Conservation (phyloP, 2,113 vertebrate species). For the Entomyzon cyanotis region DNA sequence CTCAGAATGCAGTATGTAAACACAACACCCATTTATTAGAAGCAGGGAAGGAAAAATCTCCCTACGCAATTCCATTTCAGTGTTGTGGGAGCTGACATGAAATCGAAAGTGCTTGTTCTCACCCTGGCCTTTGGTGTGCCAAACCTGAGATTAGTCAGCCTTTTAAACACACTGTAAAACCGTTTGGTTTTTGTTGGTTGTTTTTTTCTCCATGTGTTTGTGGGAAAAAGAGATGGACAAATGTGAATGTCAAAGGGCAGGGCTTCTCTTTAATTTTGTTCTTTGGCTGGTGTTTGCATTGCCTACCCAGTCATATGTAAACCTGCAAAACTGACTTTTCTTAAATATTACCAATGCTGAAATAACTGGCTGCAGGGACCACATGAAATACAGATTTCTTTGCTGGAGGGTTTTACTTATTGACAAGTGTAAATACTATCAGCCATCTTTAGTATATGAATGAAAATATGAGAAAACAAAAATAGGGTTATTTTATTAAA, state of each 20-base stretch:
- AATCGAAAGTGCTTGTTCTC: slow-evolving; percentile 48
- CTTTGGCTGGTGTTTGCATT: background rate
- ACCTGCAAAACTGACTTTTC: background rate
- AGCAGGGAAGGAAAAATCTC: slow-evolving; percentile 46
- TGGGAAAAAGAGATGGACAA: background rate
- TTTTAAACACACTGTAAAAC: background rate
- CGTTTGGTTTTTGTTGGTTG: rapidly evolving
- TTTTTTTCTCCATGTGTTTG: background rate
- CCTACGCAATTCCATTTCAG: slow-evolving; percentile 16
- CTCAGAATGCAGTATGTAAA: slow-evolving; percentile 53
- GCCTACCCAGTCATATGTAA: background rate
- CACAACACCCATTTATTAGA: slow-evolving; percentile 58
- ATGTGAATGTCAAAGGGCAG: background rate
- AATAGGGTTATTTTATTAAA: background rate
- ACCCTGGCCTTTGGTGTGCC: background rate
- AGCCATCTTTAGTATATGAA: background rate
- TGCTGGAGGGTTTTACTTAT: background rate
- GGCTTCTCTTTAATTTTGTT: background rate
- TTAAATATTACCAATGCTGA: background rate
- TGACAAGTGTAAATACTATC: background rate
- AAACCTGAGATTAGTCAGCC: slow-evolving; percentile 18
- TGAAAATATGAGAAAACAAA: background rate
- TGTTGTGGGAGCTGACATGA: slow-evolving; percentile 46
- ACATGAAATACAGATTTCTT: background rate
- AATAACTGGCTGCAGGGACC: background rate